Percentiles rank a stretch among this genome's conserved stretches.
phyloP scores from a whole-genome alignment of 2,888 invertebrate genomes.

The Tupiocoris notatus region DNA sequence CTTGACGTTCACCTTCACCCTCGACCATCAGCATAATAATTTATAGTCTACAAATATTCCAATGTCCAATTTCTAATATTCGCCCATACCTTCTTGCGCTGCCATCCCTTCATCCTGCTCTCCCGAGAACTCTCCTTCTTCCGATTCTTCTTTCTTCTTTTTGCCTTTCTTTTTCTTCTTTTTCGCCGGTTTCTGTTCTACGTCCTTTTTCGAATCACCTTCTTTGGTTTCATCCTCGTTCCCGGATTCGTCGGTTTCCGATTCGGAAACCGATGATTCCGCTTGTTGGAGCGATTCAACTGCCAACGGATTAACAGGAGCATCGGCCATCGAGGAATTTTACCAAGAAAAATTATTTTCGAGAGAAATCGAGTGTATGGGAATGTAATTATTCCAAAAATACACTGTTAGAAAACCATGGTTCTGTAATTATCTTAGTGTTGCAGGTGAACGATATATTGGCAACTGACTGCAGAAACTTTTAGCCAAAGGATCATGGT shows the following conservation, averaged over 20 bases:
- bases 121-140: not conserved
- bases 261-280: not conserved
- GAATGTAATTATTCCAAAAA: no score
- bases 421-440: no score
- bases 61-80: no score
- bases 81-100: conserved; percentile 14
- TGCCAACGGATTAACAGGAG: conserved; percentile 13
- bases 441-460: no score
- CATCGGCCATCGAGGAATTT: conserved; percentile 14
- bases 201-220: not conserved
- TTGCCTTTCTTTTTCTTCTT: conserved; percentile 16
- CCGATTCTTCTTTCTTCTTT: conserved; percentile 18
- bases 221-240: not conserved
- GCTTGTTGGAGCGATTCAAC: not conserved
- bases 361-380: no score
- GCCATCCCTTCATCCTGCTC: conserved; percentile 12
- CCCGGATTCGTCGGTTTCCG: not conserved
- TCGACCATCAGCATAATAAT: no score
- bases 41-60: no score
- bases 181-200: not conserved
- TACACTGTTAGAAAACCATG: no score
- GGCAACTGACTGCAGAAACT: no score
- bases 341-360: no score
- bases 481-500: no score
- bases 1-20: no score